Evolutionary conservation across 2,113 vertebrate species (phyloP).

Genomic region (Charina bottae): DNA sequence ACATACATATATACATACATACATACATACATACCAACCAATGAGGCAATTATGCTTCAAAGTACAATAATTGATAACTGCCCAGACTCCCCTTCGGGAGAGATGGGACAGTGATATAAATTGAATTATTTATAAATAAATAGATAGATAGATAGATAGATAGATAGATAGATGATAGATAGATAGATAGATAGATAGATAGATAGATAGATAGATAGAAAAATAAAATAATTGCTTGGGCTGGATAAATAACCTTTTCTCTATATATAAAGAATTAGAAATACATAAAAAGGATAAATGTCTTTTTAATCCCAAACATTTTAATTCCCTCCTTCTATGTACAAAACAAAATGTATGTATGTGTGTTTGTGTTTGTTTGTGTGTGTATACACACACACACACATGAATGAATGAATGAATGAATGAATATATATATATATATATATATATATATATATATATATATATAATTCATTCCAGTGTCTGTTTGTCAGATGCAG

Average conservation of each 20-base stretch:
- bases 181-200: too few relatives aligned
- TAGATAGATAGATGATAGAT: too few relatives aligned
- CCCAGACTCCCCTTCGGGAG: too few relatives aligned
- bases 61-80: neutral
- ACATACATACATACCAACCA: too few relatives aligned
- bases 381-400: too few relatives aligned
- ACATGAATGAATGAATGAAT: too few relatives aligned
- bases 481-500: conserved; percentile 26
- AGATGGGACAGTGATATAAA: too few relatives aligned
- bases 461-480: neutral
- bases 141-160: too few relatives aligned
- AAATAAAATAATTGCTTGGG: neutral
- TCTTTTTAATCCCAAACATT: neutral
- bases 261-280: neutral
- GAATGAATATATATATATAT: neutral
- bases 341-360: neutral
- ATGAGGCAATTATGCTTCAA: neutral
- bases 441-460: neutral
- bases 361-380: too few relatives aligned
- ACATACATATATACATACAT: too few relatives aligned
- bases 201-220: too few relatives aligned
- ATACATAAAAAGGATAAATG: neutral
- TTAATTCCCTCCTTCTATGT: neutral
- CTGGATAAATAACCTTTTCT: neutral
- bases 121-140: too few relatives aligned